Base-by-base conservation (phyloP, 2,888 invertebrate species). In the Tachina lurida region DNA sequence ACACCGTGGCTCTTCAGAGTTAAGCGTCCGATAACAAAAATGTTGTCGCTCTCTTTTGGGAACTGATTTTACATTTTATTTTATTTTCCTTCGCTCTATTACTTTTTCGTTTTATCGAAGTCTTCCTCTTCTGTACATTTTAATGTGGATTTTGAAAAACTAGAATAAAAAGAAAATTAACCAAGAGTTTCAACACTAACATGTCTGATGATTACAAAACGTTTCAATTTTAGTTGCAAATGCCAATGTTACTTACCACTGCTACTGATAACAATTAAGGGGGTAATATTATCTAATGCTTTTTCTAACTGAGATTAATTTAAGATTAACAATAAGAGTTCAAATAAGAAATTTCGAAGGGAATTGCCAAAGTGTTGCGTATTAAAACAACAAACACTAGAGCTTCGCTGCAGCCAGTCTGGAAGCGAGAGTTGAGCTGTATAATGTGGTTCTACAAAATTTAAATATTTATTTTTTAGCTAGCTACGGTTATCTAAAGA, bases 151-250 rank as follows among this genome's bases (percentile, higher is more conserved):
- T 75, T 70, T 10, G 2, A 43, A n/a, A 62, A 78, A 39, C 4
- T 15, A 65, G 58, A 77, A 19, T 5, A 17, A 60, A n/a, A 22
- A 41, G 49, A 62, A 75, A 71, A 17, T 47, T 31, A 19, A 31
- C 31, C 31, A 31, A 31, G 31, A 77, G 75, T 76, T 71, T 84
- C 71, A 75, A 67, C 65, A 71, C 71, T 67, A 15, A n/a, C 70
- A 65, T 41, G 71, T 76, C 62, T 81, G 73, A 63, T 84, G 84
- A 76, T 80, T 71, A 73, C 71, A 60, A 47, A 60, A 71, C 22
- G 52, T 65, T 73, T 79, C 10, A 39, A 17, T 49, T 67, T 56
- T 41, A 47, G 56, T 41, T 58, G 31, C 19, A 8, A 17, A 49
- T 70, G 22, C 17, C 39, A 62, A 19, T 54, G 45, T 13, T 52